Conservation (phyloP, 2,797 vertebrate species). For the Chelon auratus region DNA sequence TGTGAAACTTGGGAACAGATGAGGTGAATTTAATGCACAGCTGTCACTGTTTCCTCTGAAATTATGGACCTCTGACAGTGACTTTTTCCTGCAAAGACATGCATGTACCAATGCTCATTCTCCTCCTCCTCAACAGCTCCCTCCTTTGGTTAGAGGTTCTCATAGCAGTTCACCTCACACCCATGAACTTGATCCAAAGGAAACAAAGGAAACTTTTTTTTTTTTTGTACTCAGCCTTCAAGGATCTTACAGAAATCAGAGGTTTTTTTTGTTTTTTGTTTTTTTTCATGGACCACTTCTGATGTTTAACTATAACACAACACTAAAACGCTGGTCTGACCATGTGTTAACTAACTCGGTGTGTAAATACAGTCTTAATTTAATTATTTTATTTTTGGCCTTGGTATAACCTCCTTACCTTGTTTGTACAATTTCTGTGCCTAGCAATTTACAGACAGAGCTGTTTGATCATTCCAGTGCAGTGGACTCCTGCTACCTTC, state of each 20-base stretch:
- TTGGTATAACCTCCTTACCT: conserved; percentile 62
- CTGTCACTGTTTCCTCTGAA: conserved; percentile 8
- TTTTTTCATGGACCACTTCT: conserved; percentile 56
- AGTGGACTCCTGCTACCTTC: conserved; percentile 54
- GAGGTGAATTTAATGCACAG: conserved; percentile 25
- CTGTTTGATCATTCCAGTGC: conserved; percentile 72
- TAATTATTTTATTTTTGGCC: conserved; percentile 64
- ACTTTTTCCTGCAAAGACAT: conserved; percentile 12
- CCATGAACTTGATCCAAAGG: conserved; percentile 25
- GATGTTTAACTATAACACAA: conserved; percentile 66
- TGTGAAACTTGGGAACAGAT: conserved; percentile 8
- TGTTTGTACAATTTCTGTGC: conserved; percentile 69
- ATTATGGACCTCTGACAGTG: conserved; percentile 9
- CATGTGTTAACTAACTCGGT: conserved; percentile 64
- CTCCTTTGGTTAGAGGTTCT: conserved; percentile 55
- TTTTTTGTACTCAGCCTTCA: conserved; percentile 22
- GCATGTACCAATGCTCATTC: neutral
- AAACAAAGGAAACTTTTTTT: conserved; percentile 14
- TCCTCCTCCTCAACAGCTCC: conserved; percentile 32
- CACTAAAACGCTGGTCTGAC: conserved; percentile 83
- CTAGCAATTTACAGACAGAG: conserved; percentile 52
- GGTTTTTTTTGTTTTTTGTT: neutral
- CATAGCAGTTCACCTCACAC: conserved; percentile 10
- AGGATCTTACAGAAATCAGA: conserved; percentile 29
- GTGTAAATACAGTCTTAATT: conserved; percentile 77